Base-by-base conservation (phyloP, 2,797 vertebrate species). In the Eurystomus glaucurus region DNA sequence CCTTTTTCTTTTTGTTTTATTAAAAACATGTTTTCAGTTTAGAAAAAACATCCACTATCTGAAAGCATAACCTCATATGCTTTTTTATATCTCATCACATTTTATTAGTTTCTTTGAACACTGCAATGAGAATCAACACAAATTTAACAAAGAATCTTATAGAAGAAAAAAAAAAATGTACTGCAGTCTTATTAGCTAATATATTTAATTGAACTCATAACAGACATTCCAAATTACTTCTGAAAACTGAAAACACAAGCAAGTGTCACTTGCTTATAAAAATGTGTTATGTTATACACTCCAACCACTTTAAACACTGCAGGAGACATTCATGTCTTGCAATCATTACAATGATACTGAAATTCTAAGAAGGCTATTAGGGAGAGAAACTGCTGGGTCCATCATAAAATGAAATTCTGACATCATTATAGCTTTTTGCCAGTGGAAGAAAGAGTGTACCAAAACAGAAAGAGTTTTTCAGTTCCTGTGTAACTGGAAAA, bases 351-450 rank as follows among this genome's bases (percentile, higher is more conserved):
- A 79, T 26, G 85, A 93, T 77, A 80, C 31, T 61, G 65, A 91
- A 94, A 93, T 51, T 46, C 14, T 85, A 71, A 50, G 76, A 94
- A 76, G 28, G 72, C 48, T 89, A 83, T 95, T 96, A 83, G 10
- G 43, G 58, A 87, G 62, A 90, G 81, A 88, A 76, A 75, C 76
- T 93, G 54, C 80, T 82, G 57, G 71, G 84, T 93, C 85, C 50
- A 25, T 61, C 90, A 88, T 78, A 96, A 97, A 98, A 94, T 88
- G 33, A 88, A 97, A 94, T 95, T 75, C 93, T 75, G 52, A 87
- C 91, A 92, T 96, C 85, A 83, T 95, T 90, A 70, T 83, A 93
- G 81, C 70, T 33, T 92, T 33, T 87, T 79, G 37, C 35, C 87
- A 83, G 15, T 69, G 45, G 89, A 88, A 94, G 91, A 96, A 95